Percentiles rank a stretch among this genome's conserved stretches.
Evolutionary conservation across 2,888 invertebrate genomes (phyloP).

Genomic region (Nomada goodeniana): DNA sequence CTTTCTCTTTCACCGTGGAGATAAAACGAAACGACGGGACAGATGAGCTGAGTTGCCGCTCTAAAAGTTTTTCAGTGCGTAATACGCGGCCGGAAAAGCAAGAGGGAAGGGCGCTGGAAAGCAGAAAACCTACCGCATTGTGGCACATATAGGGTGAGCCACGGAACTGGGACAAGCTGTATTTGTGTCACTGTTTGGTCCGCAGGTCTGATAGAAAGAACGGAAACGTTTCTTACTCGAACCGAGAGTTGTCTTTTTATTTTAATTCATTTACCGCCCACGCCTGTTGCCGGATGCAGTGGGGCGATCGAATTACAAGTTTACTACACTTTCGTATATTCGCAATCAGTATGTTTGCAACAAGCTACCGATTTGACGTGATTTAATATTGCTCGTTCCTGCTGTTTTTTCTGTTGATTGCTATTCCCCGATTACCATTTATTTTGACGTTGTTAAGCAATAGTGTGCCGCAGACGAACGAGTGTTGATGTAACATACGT

Average conservation of each 20-base stretch:
- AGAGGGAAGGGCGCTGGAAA: slow-evolving; percentile 32
- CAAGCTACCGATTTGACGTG: no score
- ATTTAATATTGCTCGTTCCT: no score
- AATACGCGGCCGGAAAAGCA: slow-evolving; percentile 50
- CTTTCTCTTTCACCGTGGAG: slow-evolving; percentile 61
- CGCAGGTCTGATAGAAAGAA: slow-evolving; percentile 29
- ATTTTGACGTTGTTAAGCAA: no score
- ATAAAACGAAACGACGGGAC: slow-evolving; percentile 64
- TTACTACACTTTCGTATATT: no score
- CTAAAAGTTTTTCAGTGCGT: slow-evolving; percentile 68
- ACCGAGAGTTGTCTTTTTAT: slow-evolving; percentile 9
- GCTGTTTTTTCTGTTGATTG: no score
- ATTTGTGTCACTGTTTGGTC: slow-evolving; percentile 51
- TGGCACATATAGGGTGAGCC: slow-evolving; percentile 48
- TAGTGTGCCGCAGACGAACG: no score
- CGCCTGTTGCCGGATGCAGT: background rate
- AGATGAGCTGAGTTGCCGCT: slow-evolving; percentile 54
- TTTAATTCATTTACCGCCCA: background rate
- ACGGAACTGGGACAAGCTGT: slow-evolving; percentile 49
- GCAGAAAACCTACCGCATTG: slow-evolving; percentile 53
- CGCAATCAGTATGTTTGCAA: no score
- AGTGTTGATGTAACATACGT: no score
- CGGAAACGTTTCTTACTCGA: slow-evolving; percentile 25
- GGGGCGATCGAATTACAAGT: no score
- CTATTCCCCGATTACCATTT: no score